phyloP scores from a whole-genome alignment of 1,140 invertebrate species.

The Oryzaephilus surinamensis region DNA sequence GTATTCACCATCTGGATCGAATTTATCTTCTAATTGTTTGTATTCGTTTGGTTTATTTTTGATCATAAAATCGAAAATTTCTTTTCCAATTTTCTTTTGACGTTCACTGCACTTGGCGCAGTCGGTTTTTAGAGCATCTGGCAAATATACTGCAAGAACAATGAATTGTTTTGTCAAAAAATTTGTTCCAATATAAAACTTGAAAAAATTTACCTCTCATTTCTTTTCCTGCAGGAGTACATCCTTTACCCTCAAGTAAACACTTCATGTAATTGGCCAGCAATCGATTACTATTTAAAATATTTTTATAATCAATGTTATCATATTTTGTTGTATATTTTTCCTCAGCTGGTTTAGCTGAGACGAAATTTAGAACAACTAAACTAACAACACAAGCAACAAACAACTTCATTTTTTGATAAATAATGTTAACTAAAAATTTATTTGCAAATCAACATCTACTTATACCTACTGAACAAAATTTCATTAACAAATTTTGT shows the following conservation, averaged over 20 bases:
- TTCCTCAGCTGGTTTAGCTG: too few relatives aligned
- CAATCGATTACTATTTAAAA: slow-evolving; percentile 42
- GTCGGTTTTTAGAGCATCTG: slow-evolving; percentile 52
- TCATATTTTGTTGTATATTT: slow-evolving; percentile 46
- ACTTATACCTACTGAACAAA: too few relatives aligned
- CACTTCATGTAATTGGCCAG: slow-evolving; percentile 43
- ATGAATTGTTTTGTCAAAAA: not conserved
- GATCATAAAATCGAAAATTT: slow-evolving; percentile 46
- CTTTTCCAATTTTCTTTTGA: slow-evolving; percentile 48
- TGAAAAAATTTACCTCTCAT: slow-evolving; percentile 40
- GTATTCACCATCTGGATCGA: too few relatives aligned
- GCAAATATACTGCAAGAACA: slow-evolving; percentile 19
- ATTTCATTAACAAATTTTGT: too few relatives aligned
- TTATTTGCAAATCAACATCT: too few relatives aligned
- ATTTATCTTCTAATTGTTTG: slow-evolving; percentile 42
- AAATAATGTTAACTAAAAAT: too few relatives aligned
- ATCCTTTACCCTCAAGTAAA: slow-evolving; percentile 40
- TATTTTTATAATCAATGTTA: slow-evolving; percentile 41
- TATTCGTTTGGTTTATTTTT: slow-evolving; percentile 38
- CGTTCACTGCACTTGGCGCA: slow-evolving; percentile 51
- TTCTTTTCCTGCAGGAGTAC: slow-evolving; percentile 41
- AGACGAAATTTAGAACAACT: too few relatives aligned
- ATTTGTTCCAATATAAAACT: not conserved
- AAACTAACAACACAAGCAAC: too few relatives aligned
- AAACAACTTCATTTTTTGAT: too few relatives aligned